A percentile compares a stretch with the other conserved stretches of the same genome.
phyloP scores from a whole-genome alignment of 2,888 invertebrate genomes.

The Bombylius major region DNA sequence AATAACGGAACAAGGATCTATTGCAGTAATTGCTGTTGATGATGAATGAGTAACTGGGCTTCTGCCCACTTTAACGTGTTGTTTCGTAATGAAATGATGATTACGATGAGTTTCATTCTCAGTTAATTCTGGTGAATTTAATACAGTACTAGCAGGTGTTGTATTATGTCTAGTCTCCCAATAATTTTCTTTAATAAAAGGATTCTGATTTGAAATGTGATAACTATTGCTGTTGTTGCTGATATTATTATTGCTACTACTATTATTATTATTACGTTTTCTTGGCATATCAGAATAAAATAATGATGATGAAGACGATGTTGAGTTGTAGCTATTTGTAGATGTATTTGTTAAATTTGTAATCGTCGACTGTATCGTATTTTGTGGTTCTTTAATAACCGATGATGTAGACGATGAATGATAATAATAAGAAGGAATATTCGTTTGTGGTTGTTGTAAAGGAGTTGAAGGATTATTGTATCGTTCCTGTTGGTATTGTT shows the following conservation, averaged over 20 bases:
- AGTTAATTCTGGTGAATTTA: slow-evolving; percentile 30
- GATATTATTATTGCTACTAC: not conserved
- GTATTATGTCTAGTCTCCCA: slow-evolving; percentile 28
- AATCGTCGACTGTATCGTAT: not conserved
- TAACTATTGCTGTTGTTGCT: slow-evolving; percentile 1
- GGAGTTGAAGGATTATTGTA: too few species aligned
- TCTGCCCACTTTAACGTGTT: slow-evolving; percentile 26
- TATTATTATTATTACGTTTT: slow-evolving; percentile 6
- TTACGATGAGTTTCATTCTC: slow-evolving; percentile 15
- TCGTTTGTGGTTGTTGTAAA: not conserved
- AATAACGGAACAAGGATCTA: not conserved
- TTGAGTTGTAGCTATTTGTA: not conserved
- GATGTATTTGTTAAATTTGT: not conserved
- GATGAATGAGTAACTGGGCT: slow-evolving; percentile 26
- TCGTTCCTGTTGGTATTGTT: too few species aligned
- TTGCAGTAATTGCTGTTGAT: not conserved
- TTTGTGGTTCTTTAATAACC: not conserved
- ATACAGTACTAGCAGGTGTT: slow-evolving; percentile 25
- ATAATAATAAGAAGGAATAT: not conserved
- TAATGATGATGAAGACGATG: not conserved
- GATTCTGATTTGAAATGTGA: slow-evolving; percentile 11
- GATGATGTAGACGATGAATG: not conserved
- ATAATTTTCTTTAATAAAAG: slow-evolving; percentile 19
- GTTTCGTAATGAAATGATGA: slow-evolving; percentile 18
- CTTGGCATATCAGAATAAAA: slow-evolving; percentile 8